Evolutionary conservation across 1,140 invertebrate genomes (phyloP).

Genomic region (Drosophila ohnishii): DNA sequence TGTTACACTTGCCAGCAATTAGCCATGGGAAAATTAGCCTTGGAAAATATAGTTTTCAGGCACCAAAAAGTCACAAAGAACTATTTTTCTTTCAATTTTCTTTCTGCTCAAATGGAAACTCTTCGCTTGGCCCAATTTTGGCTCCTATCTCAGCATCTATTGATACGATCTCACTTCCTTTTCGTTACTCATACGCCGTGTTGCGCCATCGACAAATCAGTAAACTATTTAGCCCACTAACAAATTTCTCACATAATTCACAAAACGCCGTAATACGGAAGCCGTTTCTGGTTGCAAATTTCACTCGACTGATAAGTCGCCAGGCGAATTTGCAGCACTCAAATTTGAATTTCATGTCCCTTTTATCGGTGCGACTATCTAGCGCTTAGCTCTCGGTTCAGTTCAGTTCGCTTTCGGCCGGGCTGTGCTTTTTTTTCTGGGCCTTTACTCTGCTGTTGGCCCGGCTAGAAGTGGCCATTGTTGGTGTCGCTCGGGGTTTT

Average conservation of each 20-base stretch:
- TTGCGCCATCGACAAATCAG: constrained; percentile 44
- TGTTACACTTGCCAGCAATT: constrained; percentile 32
- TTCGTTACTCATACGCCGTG: constrained; percentile 43
- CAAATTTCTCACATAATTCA: constrained; percentile 82
- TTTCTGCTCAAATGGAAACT: not conserved
- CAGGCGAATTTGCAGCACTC: constrained; percentile 69
- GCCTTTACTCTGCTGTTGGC: constrained; percentile 15
- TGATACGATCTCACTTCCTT: constrained; percentile 25
- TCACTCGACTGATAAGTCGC: constrained; percentile 70
- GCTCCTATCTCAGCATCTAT: not conserved
- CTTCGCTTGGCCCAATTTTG: constrained; percentile 26
- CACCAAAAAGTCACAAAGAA: not conserved
- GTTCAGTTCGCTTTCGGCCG: constrained; percentile 46
- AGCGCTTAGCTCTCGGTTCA: constrained; percentile 50
- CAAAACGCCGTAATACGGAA: constrained; percentile 82
- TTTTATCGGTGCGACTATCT: constrained; percentile 82
- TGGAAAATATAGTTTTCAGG: constrained; percentile 1
- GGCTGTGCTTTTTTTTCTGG: constrained; percentile 13
- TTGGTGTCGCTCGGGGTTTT: constrained; percentile 41
- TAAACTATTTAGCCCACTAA: constrained; percentile 63
- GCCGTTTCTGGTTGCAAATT: constrained; percentile 69
- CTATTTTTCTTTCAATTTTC: not conserved
- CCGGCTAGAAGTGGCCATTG: constrained; percentile 41
- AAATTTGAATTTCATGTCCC: constrained; percentile 83
- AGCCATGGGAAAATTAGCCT: constrained; percentile 34